Evolutionary conservation across 2,113 vertebrate genomes (phyloP).

Genomic region (Callaeas wilsoni): DNA sequence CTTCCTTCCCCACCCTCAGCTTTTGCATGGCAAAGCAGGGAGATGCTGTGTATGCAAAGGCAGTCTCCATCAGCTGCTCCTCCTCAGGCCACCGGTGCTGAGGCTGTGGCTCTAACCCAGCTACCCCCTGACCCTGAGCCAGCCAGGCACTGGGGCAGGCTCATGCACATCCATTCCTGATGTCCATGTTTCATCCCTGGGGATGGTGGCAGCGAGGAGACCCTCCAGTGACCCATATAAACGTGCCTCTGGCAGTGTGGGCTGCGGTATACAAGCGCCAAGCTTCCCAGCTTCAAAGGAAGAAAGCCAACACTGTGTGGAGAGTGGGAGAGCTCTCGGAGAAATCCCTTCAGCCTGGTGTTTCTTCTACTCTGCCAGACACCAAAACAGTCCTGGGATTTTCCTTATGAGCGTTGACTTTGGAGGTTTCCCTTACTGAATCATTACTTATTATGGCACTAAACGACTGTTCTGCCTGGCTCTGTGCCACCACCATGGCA

Average conservation of each 20-base stretch:
- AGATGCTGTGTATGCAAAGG: not conserved
- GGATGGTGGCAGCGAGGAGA: fast-evolving
- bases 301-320: not conserved
- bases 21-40: not conserved
- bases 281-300: not conserved
- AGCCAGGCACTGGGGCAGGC: not conserved
- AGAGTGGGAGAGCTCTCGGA: not conserved
- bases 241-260: fast-evolving
- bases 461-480: not conserved
- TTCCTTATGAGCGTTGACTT: not conserved
- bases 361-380: not conserved
- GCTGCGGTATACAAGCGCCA: fast-evolving
- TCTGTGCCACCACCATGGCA: not conserved
- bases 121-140: not conserved
- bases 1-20: not conserved
- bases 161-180: not conserved
- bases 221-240: fast-evolving
- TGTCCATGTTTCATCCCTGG: not conserved
- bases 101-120: not conserved
- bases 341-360: not conserved
- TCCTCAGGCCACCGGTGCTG: fast-evolving
- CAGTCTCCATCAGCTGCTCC: fast-evolving
- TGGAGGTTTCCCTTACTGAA: not conserved
- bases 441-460: not conserved
- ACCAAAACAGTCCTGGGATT: not conserved